Conservation (phyloP, 2,888 invertebrate species). For the Eupithecia abbreviata region DNA sequence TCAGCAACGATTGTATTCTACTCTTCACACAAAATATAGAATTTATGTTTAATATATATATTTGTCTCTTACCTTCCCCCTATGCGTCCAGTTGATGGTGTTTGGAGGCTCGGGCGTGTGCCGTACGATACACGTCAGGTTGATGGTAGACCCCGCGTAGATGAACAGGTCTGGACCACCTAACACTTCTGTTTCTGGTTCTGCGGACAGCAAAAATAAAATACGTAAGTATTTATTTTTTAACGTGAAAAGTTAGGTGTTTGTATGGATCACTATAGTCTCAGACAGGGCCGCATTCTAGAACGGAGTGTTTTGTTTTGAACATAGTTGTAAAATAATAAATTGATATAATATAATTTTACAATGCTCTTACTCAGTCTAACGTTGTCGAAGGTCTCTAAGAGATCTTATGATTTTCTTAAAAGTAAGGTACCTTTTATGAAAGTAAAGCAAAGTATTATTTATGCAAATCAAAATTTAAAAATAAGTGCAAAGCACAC, state of each 20-base stretch:
- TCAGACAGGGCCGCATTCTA: background rate
- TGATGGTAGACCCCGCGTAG: slow-evolving; percentile 94
- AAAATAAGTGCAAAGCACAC: background rate
- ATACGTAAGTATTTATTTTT: background rate
- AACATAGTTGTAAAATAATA: background rate
- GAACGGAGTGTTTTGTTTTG: background rate
- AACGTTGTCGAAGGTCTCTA: background rate
- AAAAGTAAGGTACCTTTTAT: background rate
- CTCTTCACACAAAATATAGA: background rate
- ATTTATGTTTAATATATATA: background rate
- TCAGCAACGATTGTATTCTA: background rate
- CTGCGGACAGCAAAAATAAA: slow-evolving; percentile 68
- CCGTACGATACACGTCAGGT: slow-evolving; percentile 92
- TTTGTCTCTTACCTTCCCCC: slow-evolving; percentile 86
- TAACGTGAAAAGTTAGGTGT: background rate
- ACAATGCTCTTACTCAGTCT: background rate
- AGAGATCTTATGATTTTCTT: background rate
- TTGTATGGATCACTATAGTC: background rate
- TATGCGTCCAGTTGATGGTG: slow-evolving; percentile 93
- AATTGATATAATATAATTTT: background rate
- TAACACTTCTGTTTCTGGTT: slow-evolving; percentile 91
- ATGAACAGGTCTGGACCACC: slow-evolving; percentile 93
- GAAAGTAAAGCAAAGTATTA: background rate
- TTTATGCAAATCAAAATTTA: background rate
- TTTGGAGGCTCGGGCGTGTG: slow-evolving; percentile 94